Percentiles rank a stretch among this genome's conserved stretches.
phyloP scores from a whole-genome alignment of 2,113 vertebrate genomes.

The Urocitellus parryii region DNA sequence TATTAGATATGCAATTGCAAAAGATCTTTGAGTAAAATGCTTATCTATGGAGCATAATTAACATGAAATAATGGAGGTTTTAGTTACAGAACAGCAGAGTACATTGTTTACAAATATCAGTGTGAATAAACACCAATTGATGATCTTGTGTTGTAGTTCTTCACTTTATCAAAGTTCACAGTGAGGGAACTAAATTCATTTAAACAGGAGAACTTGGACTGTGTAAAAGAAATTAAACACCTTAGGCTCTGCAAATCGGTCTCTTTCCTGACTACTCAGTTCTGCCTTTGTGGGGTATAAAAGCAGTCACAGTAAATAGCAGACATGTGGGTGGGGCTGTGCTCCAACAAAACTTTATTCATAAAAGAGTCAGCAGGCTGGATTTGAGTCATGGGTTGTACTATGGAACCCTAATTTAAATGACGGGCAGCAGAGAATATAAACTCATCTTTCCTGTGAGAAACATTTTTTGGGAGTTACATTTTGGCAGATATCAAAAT shows the following conservation, averaged over 20 bases:
- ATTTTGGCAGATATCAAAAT: background rate
- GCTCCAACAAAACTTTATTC: background rate
- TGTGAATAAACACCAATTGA: background rate
- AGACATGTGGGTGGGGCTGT: background rate
- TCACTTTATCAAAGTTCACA: background rate
- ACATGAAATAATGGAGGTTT: constrained; percentile 25
- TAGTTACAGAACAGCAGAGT: constrained; percentile 1
- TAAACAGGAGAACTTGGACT: constrained; percentile 1
- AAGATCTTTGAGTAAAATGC: constrained; percentile 5
- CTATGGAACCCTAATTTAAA: background rate
- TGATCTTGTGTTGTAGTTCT: background rate
- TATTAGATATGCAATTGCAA: background rate
- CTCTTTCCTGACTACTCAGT: background rate
- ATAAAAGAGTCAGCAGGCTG: background rate
- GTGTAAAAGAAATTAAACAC: background rate
- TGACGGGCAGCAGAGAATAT: background rate
- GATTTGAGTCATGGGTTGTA: background rate
- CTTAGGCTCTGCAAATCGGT: background rate
- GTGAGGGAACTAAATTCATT: constrained; percentile 25
- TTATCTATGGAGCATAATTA: background rate
- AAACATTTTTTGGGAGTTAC: background rate
- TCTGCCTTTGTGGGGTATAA: background rate
- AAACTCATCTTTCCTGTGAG: background rate
- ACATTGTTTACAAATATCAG: constrained; percentile 43
- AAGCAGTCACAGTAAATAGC: background rate